phyloP scores from a whole-genome alignment of 2,888 invertebrate species.

The Limulus polyphemus region DNA sequence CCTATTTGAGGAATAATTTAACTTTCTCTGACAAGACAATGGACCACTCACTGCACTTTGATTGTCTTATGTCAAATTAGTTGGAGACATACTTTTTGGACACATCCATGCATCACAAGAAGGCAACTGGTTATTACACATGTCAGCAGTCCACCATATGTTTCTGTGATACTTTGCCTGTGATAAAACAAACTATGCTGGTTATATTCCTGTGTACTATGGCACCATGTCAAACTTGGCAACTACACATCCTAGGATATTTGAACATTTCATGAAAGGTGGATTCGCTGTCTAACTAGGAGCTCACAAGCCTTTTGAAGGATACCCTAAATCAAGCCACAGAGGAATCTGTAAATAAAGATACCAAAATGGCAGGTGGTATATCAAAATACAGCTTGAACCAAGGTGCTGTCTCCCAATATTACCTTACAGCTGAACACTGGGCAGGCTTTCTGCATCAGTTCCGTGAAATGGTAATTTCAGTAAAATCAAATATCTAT shows the following conservation, averaged over 20 bases:
- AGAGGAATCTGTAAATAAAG: not conserved
- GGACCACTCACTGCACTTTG: not conserved
- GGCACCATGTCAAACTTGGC: not conserved
- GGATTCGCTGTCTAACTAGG: not conserved
- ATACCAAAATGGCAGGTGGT: not conserved
- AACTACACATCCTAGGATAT: not conserved
- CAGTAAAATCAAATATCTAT: not conserved
- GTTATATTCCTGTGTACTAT: not conserved
- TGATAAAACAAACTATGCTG: not conserved
- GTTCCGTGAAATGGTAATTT: not conserved
- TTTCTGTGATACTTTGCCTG: not conserved
- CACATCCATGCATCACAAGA: not conserved
- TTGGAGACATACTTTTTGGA: not conserved
- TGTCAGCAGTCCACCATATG: not conserved
- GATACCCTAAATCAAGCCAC: not conserved
- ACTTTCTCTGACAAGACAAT: not conserved
- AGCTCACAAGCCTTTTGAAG: not conserved
- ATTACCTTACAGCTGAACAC: not conserved
- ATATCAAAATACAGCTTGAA: no score
- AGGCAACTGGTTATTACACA: slow-evolving; percentile 3
- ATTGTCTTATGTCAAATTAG: not conserved
- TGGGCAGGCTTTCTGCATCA: not conserved
- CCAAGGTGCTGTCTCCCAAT: no score
- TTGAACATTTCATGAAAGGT: not conserved
- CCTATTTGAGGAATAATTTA: not conserved